Evolutionary conservation across 2,888 invertebrate genomes (phyloP), one percentile per base, ranked within the genome.

Genomic region (Hypolimnas misippus): DNA sequence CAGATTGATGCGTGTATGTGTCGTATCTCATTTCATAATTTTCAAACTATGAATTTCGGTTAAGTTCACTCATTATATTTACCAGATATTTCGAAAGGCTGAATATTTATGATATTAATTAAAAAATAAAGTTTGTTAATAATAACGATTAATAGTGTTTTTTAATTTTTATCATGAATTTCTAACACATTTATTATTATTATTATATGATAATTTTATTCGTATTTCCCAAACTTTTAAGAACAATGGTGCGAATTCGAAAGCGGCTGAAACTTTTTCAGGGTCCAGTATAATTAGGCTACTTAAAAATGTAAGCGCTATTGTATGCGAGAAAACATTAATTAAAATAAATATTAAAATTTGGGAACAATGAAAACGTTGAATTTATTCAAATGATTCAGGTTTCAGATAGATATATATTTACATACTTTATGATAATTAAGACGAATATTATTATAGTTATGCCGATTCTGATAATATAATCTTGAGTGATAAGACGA

Each of bases 211-310:
- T 52, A 52, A 35, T 50, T 38, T 21, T 25, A 65, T 62, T 66
- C 61, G 35, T 42, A 63, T 46, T 57, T 65, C 57, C 35, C 4
- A 38, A 38, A 38, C 35, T 38, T 38, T 38, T 16, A 54, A 42
- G 59, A 69, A 67, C 70, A 70, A 70, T 68, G 57, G 65, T 58
- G 56, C 60, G 54, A 67, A 67, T 66, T 67, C 61, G 59, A 67
- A 59, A 62, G 65, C 63, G 63, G 62, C 42, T 42, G 52, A 63
- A 65, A 67, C 53, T 66, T 69, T 65, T 66, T 65, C 62, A 60
- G 62, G 54, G 58, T 59, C 62, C 64, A 59, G 63, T 54, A 54
- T 54, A 60, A 68, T 70, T 66, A 67, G 65, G 63, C 62, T 59
- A 66, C 61, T 58, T 66, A 63, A 61, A 62, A 66, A 67, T 62